Conservation (phyloP, 2,888 invertebrate species). For the Chirona hameri region DNA sequence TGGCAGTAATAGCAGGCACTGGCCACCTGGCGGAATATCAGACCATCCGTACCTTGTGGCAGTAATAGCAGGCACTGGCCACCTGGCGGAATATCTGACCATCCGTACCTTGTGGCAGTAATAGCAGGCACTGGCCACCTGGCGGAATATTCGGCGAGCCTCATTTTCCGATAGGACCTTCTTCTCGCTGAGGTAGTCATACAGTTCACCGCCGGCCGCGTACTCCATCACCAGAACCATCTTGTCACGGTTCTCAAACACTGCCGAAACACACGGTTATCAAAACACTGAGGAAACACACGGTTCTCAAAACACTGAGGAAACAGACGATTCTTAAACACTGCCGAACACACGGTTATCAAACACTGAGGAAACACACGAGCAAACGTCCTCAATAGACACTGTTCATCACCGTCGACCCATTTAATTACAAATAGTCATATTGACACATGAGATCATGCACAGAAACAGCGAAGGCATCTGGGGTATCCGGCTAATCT, state of each 20-base stretch:
- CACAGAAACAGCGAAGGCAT: no score
- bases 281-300: no score
- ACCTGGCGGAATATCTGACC: conserved; percentile 97
- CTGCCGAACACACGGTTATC: no score
- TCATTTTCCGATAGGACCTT: conserved; percentile 88
- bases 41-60: conserved; percentile 82
- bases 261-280: conserved; percentile 52
- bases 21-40: conserved; percentile 94
- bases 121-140: conserved; percentile 93
- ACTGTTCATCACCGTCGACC: no score
- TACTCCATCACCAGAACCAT: conserved; percentile 99
- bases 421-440: no score
- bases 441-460: no score
- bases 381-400: no score
- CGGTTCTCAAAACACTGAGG: no score
- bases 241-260: conserved; percentile 98
- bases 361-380: no score
- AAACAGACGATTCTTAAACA: no score
- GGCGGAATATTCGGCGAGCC: conserved; percentile 90
- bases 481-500: no score
- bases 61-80: conserved; percentile 93
- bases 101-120: conserved; percentile 89
- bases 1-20: conserved; percentile 97
- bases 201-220: conserved; percentile 95
- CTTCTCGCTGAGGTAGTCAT: conserved; percentile 89